Percentiles rank a stretch among this genome's conserved stretches.
Evolutionary conservation across 2,797 vertebrate species (phyloP).

Genomic region (Eupleurogrammus muticus): DNA sequence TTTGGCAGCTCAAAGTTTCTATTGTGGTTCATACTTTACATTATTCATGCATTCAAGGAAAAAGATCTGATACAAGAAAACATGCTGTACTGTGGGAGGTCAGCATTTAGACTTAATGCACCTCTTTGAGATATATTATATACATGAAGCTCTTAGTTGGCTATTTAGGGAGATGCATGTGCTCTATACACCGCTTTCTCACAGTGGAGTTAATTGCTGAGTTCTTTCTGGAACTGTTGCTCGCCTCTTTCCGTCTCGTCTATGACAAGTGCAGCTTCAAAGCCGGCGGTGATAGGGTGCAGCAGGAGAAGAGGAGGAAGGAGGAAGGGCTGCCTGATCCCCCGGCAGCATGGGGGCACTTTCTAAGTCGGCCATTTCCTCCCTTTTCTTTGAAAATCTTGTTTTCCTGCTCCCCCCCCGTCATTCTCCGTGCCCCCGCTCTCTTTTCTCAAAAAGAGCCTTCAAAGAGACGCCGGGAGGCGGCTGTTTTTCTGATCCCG

Average conservation of each 20-base stretch:
- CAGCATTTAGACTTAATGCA: neutral
- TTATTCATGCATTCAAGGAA: neutral
- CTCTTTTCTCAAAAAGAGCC: constrained; percentile 22
- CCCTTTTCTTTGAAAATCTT: constrained; percentile 41
- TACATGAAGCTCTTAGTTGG: neutral
- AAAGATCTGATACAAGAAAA: neutral
- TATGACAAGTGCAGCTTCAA: constrained; percentile 43
- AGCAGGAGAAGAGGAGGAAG: constrained; percentile 38
- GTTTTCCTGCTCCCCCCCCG: constrained; percentile 45
- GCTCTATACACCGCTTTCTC: constrained; percentile 9
- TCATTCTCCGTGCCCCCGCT: constrained; percentile 24
- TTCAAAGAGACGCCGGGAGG: constrained; percentile 19
- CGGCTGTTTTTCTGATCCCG: constrained; percentile 34
- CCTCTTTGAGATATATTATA: neutral
- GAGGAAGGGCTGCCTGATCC: constrained; percentile 32
- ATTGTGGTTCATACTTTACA: neutral
- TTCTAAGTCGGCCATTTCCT: constrained; percentile 35
- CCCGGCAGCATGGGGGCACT: constrained; percentile 53
- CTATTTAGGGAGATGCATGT: neutral
- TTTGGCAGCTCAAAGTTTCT: neutral
- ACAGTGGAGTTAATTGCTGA: constrained; percentile 23
- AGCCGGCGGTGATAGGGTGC: constrained; percentile 26
- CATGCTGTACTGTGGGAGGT: neutral
- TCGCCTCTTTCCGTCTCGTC: constrained; percentile 30
- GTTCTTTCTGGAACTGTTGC: constrained; percentile 23